Evolutionary conservation across 1,140 invertebrate genomes (phyloP).

Genomic region (Neotoxoptera formosana): DNA sequence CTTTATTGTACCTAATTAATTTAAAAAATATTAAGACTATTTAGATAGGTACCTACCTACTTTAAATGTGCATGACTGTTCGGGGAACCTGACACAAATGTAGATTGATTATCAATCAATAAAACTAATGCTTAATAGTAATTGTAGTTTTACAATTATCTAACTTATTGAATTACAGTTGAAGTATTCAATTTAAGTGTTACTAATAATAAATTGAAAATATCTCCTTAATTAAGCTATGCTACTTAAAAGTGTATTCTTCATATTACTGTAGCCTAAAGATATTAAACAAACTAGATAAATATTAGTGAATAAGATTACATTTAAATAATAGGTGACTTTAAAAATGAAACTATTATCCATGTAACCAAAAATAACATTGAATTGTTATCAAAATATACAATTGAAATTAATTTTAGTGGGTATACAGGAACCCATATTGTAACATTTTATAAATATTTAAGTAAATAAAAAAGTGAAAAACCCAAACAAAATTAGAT

Average conservation of each 20-base stretch:
- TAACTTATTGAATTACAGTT: background rate
- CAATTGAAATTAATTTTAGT: background rate
- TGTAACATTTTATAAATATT: background rate
- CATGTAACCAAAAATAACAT: background rate
- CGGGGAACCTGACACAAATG: background rate
- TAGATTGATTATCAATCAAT: too few relatives aligned
- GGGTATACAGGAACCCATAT: background rate
- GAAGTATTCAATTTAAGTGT: background rate
- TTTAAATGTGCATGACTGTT: background rate
- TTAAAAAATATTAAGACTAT: background rate
- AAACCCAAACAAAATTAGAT: background rate
- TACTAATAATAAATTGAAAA: constrained; percentile 24
- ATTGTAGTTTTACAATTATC: background rate
- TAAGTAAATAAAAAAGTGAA: background rate
- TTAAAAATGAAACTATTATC: background rate
- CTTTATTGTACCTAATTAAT: background rate
- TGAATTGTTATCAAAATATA: background rate
- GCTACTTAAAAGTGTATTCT: background rate
- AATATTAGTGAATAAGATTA: background rate
- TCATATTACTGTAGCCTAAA: background rate
- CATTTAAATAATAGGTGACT: background rate
- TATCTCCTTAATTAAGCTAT: background rate
- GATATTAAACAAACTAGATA: background rate
- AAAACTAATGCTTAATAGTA: background rate
- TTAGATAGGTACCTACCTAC: background rate